These are phyloP conservation scores for Eira barbara DNA, from an alignment of 2,113 vertebrate genomes.

Conservation along the genomic window DNA sequence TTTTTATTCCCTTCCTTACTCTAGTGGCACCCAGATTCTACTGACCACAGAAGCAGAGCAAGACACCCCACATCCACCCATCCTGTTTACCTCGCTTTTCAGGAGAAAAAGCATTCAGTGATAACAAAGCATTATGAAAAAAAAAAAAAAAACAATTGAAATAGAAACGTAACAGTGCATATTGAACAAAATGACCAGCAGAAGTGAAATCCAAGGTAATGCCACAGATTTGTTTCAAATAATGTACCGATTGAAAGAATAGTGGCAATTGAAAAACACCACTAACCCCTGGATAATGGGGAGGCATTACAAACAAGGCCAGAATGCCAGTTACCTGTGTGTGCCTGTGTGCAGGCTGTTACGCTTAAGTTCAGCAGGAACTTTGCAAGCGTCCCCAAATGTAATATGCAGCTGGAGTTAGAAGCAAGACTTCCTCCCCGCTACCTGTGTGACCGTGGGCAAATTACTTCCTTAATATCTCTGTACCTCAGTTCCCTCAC, in stretches of 20 bases:
- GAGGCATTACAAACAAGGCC: not conserved
- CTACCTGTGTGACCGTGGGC: not conserved
- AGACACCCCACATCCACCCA: not conserved
- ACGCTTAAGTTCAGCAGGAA: too few species aligned
- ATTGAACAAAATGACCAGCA: not conserved
- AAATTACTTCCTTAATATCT: not conserved
- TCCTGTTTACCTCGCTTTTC: not conserved
- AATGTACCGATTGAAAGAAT: not conserved
- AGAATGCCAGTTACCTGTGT: not conserved
- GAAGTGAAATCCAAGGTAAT: not conserved
- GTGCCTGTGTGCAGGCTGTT: accelerated
- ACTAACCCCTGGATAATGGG: not conserved
- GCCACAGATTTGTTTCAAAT: not conserved
- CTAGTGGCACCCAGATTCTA: not conserved
- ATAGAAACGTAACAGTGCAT: not conserved
- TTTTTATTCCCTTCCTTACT: not conserved
- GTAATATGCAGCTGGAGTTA: not conserved
- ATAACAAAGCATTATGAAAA: not conserved
- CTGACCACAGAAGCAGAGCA: not conserved
- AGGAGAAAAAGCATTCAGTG: not conserved
- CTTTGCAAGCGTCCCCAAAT: not conserved
- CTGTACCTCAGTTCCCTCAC: not conserved
- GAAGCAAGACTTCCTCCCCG: not conserved
- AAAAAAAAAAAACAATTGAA: not conserved
- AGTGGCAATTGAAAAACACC: not conserved